phyloP scores from a whole-genome alignment of 2,797 vertebrate genomes.

The Psittacula derbiana region DNA sequence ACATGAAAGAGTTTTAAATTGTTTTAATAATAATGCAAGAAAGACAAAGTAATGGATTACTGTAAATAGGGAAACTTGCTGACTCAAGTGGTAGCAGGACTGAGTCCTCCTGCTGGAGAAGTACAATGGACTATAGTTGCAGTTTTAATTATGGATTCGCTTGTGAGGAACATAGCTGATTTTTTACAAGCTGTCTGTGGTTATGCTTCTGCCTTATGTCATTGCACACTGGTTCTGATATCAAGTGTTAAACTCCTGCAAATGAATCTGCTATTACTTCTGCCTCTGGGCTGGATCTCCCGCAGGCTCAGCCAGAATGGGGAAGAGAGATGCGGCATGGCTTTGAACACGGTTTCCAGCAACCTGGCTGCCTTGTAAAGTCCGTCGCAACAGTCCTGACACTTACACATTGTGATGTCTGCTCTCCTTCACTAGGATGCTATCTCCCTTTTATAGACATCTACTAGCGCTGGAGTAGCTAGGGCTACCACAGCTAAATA shows the following conservation, averaged over 20 bases:
- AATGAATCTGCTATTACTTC: background rate
- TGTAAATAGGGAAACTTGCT: conserved; percentile 36
- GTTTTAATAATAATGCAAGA: conserved; percentile 39
- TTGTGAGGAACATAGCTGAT: background rate
- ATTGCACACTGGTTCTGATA: conserved; percentile 35
- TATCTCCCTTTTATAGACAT: background rate
- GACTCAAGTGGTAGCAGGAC: background rate
- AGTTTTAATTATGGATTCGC: conserved; percentile 47
- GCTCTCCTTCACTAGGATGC: background rate
- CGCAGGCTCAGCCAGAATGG: background rate
- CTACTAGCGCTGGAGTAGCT: background rate
- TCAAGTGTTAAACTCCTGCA: conserved; percentile 20
- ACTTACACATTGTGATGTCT: fast-evolving
- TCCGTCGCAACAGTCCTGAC: background rate
- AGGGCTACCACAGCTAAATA: background rate
- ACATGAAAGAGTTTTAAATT: conserved; percentile 34
- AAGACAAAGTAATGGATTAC: conserved; percentile 40
- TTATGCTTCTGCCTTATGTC: conserved; percentile 55
- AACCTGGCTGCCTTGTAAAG: background rate
- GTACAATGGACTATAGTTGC: background rate
- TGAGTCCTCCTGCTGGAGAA: conserved; percentile 35
- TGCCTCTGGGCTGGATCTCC: background rate
- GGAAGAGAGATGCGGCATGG: fast-evolving
- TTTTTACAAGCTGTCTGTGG: conserved; percentile 40
- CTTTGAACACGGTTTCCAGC: background rate